phyloP scores from a whole-genome alignment of 1,140 invertebrate genomes.

The Caenorhabditis briggsae region DNA sequence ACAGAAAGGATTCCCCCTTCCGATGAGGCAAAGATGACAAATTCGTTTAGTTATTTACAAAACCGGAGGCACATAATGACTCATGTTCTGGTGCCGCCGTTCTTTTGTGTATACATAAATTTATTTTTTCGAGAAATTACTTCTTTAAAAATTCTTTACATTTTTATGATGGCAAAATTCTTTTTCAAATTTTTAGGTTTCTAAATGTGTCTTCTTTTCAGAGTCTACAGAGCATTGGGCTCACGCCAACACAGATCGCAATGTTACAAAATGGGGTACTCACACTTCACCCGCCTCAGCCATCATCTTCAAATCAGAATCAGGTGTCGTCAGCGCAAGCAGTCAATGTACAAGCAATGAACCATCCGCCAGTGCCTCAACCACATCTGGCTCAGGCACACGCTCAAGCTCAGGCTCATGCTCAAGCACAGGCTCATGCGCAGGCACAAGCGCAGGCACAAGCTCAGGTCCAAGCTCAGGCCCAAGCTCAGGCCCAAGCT shows the following conservation, averaged over 20 bases:
- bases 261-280: conserved; percentile 14
- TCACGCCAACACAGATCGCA: conserved; percentile 10
- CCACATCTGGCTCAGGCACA: background rate
- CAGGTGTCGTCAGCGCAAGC: background rate
- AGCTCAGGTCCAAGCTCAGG: background rate
- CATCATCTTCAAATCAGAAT: background rate
- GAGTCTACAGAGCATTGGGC: conserved; percentile 3
- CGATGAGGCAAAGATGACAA: background rate
- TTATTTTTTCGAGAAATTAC: too few relatives aligned
- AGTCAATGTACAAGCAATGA: conserved; percentile 28
- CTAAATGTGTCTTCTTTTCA: background rate
- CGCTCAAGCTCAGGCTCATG: background rate
- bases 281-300: background rate
- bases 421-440: background rate
- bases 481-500: conserved; percentile 3
- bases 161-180: background rate
- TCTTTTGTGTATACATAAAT: background rate
- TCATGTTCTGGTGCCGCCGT: background rate
- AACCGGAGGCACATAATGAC: conserved; percentile 32
- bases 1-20: background rate
- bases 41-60: conserved; percentile 34
- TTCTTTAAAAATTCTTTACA: too few relatives aligned
- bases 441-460: background rate
- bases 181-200: background rate
- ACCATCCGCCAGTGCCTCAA: conserved; percentile 15